Evolutionary conservation across 2,113 vertebrate species (phyloP).

Genomic region (Ptyas mucosa): DNA sequence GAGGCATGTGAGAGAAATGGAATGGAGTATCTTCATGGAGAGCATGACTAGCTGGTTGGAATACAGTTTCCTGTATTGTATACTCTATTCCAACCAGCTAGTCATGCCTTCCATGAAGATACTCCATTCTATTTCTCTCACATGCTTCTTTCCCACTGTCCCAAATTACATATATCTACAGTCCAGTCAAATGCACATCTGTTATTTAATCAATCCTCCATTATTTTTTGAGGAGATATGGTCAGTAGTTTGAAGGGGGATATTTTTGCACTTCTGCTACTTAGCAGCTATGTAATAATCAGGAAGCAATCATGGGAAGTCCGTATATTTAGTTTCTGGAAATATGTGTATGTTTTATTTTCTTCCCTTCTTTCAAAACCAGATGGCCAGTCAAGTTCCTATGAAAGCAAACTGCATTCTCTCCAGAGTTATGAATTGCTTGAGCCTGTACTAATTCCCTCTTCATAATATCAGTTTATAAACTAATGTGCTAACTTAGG

Average conservation of each 20-base stretch:
- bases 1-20: background rate
- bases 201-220: background rate
- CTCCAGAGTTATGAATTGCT: background rate
- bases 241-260: background rate
- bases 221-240: background rate
- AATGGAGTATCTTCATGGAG: background rate
- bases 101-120: background rate
- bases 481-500: background rate
- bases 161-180: background rate
- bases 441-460: background rate
- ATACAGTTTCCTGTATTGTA: background rate
- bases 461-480: background rate
- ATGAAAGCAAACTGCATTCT: background rate
- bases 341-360: background rate
- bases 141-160: background rate
- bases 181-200: background rate
- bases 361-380: background rate
- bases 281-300: background rate
- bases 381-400: background rate
- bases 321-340: background rate
- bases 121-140: background rate
- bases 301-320: background rate
- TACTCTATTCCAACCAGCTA: background rate
- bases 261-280: background rate
- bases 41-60: background rate